Evolutionary conservation across 2,888 invertebrate genomes (phyloP), one percentile per base, ranked within the genome.

Genomic region (Hirtodrosophila duncani): DNA sequence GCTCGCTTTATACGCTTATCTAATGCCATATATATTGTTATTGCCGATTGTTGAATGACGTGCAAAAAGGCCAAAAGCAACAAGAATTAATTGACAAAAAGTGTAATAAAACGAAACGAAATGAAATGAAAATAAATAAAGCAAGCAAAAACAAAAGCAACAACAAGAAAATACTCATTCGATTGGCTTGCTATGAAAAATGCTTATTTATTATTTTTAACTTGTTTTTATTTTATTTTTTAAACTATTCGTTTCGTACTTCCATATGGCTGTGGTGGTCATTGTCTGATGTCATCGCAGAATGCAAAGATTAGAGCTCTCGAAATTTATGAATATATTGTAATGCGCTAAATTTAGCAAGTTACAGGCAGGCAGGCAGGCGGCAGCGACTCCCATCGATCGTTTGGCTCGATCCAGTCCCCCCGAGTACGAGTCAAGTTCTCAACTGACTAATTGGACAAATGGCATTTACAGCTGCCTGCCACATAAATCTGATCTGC

Each of bases 301-400:
- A 33, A 21, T 17, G 10, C 23, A 4, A 31, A 57, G 67, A 75
- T 71, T 75, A 52, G 51, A 34, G 49, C 64, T 57, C 64, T 57
- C 45, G 56, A 62, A 67, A 74, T 74, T 69, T 74, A 74, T 74
- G 67, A 67, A 53, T 59, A 64, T 60, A 77, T 74, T 77, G 72
- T 74, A 74, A 74, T 74, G 69, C 62, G 72, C 72, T 77, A 74
- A 74, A 77, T 77, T 74, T 72, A 77, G 77, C 72, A 69, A 77
- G 63, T 72, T 68, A 69, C 72, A 70, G 24, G 24, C 36, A 30
- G 9, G 16, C 6, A 26, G 24, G 10, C 8, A 11, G 17, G 9
- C 17, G 39, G 21, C 17, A 44, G n/a, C n/a, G n/a, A n/a, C n/a
- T n/a, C n/a, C n/a, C n/a, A n/a, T n/a, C n/a, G n/a, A n/a, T n/a